Evolutionary conservation across 2,888 invertebrate species (phyloP), one percentile per base, ranked within the genome.

Genomic region (Agrochola lychnidis): DNA sequence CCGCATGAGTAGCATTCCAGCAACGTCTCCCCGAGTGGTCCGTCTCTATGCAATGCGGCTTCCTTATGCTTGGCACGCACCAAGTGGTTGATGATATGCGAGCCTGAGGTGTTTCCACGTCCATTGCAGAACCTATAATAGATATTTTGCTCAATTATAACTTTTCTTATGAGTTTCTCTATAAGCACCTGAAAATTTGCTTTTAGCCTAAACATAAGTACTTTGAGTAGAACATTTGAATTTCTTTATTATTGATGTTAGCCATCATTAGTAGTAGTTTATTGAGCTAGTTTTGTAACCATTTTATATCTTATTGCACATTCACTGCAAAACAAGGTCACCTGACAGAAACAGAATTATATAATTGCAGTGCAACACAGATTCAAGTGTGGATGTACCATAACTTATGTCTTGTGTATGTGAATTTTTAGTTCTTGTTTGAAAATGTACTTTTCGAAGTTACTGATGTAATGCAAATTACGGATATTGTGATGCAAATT

Each of bases 61-160:
- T 99, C 99, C 97, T 99, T 99, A 93, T 99, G 99, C 94, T 99
- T 99, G n/a, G 99, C 99, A 84, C 99, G 97, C 81, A 99, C 99
- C 93, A 99, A 97, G 96, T 99, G 99, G 95, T 99, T 99, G 89
- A 99, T 99, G 88, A 99, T 99, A 92, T 99, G 99, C 68, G 99
- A 99, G 45, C 99, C 99, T 0, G 99, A 99, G 2, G 99, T 99
- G 92, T 99, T 99, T 25, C 99, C 99, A 77, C 99, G 98, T 1
- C 99, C 99, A 97, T 99, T 99, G 95, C 99, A 99, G 94, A 99
- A 99, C 97, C 97, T 97, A 67, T 4, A 85, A 88, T 6, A 71
- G 19, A 36, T 10, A 62, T 36, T 61, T 51, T 22, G 16, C 10
- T 45, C 5, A 51, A 63, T 70, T 30, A 70, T 9, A 42, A 48